Base-by-base conservation (phyloP, 2,113 vertebrate species). In the human (Homo sapiens) region DNA sequence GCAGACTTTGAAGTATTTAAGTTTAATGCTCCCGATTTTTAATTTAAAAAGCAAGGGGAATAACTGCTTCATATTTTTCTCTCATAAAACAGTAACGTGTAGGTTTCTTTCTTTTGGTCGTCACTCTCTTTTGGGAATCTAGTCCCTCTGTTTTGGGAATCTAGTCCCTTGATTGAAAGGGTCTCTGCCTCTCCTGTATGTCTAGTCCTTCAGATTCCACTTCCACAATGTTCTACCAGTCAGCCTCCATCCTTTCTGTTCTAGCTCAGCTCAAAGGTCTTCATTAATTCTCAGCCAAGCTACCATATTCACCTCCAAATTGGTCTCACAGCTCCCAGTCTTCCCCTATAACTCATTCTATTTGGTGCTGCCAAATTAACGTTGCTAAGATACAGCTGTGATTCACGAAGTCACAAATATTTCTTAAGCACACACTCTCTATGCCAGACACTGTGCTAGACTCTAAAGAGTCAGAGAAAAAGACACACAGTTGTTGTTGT, bases 1-100 rank as follows among this genome's bases (percentile, higher is more conserved):
- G 82, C 25, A 50, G 75, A 83, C 18, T n/a, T n/a, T 52, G 23
- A 94, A 89, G 32, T 64, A 70, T 1, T 14, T 94, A 82, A 40
- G 32, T 87, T 94, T 91, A 90, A 90, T 48, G 9, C 45, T 80
- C 30, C 32, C 64, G 93, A 88, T 27, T 97, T 80, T 93, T 52
- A 80, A 89, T 73, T 93, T 75, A 72, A 88, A 93, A 75, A 73
- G 25, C 27, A 66, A 81, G n/a, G 18, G 12, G 10, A 66, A 84
- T 6, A 22, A 89, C 27, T n/a, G 55, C 70, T 94, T 89, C 40
- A 45, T 73, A 73, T 76, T 90, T 97, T 95, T 80, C 73, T 82
- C 23, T 97, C 80, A 79, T 83, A 61, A 73, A 75, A 57, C 72
- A 78, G 27, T 81, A 50, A 88, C 10, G 35, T 70, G 3, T 75